Percentiles rank a stretch among this genome's conserved stretches.
These are phyloP conservation scores for Actenoides hombroni DNA, from an alignment of 2,113 vertebrate genomes.

Conservation along the genomic window DNA sequence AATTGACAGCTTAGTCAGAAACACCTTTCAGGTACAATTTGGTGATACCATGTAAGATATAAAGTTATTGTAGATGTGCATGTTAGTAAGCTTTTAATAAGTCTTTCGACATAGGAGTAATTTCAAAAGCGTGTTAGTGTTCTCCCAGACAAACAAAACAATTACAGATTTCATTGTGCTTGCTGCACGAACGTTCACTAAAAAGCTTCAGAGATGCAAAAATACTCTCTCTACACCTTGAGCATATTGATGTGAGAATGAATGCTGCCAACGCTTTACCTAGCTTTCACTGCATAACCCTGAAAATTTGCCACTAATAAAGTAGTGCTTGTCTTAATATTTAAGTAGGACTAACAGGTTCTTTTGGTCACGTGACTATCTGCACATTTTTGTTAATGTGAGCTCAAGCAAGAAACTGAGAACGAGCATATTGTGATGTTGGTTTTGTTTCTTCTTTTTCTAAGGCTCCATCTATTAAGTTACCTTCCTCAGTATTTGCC, in stretches of 20 bases:
- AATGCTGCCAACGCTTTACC: not conserved
- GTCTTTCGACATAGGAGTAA: not conserved
- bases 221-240: not conserved
- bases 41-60: not conserved
- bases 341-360: not conserved
- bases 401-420: not conserved
- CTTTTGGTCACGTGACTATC: not conserved
- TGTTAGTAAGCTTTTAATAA: not conserved
- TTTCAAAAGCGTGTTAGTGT: not conserved
- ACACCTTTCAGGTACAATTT: not conserved
- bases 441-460: not conserved
- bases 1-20: not conserved
- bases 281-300: not conserved
- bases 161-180: not conserved
- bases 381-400: not conserved
- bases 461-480: conserved; percentile 83
- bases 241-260: not conserved
- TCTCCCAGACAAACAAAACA: not conserved
- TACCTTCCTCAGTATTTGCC: conserved; percentile 97
- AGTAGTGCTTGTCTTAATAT: not conserved
- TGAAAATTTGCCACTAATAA: not conserved
- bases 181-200: not conserved
- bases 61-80: not conserved
- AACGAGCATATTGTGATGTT: not conserved
- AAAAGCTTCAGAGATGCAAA: not conserved